Conservation (phyloP, 2,113 vertebrate species). For the Gnathonemus echidnorhynchus region DNA sequence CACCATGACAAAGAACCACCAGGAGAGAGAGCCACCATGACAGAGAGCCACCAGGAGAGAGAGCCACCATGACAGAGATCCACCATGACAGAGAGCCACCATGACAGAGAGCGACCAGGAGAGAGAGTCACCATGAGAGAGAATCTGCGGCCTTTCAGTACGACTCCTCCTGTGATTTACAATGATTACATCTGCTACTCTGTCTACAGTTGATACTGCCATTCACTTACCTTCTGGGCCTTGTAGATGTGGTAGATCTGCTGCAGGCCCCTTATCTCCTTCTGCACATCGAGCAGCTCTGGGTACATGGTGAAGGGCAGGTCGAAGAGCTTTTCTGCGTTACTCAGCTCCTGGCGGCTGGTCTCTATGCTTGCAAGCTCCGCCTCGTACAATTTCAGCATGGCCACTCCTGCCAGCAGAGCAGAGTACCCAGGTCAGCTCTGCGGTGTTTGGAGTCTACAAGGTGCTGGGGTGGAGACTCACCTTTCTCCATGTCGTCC, state of each 20-base stretch:
- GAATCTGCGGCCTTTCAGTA: background rate
- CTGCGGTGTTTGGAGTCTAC: background rate
- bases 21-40: too few species aligned
- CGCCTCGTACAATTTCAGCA: constrained; percentile 64
- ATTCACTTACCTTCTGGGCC: constrained; percentile 62
- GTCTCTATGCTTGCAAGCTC: constrained; percentile 66
- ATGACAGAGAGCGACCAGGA: background rate
- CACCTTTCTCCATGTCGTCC: constrained; percentile 83
- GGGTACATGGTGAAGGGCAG: constrained; percentile 71
- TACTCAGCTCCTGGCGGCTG: constrained; percentile 61
- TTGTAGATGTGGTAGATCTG: constrained; percentile 75
- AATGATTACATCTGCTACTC: background rate
- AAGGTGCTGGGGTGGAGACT: background rate
- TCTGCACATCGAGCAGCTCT: constrained; percentile 68
- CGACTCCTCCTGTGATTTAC: background rate
- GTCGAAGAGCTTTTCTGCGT: constrained; percentile 81
- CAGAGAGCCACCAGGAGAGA: too few species aligned
- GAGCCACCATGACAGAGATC: too few species aligned
- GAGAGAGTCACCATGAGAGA: background rate
- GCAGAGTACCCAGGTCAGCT: background rate
- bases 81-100: too few species aligned
- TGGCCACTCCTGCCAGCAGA: constrained; percentile 60
- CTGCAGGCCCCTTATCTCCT: constrained; percentile 70
- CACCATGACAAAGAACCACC: too few species aligned
- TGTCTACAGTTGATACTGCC: background rate